These are phyloP conservation scores for Zosterops borbonicus DNA, from an alignment of 2,113 vertebrate species.

Conservation along the genomic window DNA sequence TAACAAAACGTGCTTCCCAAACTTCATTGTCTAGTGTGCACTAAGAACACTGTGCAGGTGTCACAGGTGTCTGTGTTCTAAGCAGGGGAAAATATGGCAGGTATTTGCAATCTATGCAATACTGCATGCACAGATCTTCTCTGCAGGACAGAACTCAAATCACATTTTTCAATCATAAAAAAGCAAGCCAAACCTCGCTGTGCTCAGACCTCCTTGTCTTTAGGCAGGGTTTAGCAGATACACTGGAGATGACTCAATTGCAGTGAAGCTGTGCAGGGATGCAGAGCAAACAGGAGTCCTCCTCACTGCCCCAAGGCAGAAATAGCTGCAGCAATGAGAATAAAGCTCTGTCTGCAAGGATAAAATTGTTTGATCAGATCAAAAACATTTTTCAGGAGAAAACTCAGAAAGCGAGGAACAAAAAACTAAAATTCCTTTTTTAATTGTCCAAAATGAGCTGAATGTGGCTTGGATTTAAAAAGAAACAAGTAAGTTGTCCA, in stretches of 20 bases:
- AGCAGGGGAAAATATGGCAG: background rate
- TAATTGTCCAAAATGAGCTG: background rate
- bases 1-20: background rate
- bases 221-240: background rate
- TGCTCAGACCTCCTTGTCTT: background rate
- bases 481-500: background rate
- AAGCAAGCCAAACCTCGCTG: background rate
- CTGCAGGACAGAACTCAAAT: background rate
- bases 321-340: background rate
- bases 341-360: background rate
- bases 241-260: background rate
- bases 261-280: background rate
- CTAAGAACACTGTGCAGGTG: background rate
- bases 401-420: background rate
- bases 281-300: background rate
- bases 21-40: background rate
- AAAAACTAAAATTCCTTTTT: background rate
- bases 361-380: background rate
- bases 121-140: background rate
- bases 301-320: background rate
- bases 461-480: background rate
- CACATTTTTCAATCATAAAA: background rate
- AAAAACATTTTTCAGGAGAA: background rate
- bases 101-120: background rate
- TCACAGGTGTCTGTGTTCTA: background rate